A percentile compares a stretch with the other conserved stretches of the same genome.
phyloP scores from a whole-genome alignment of 2,888 invertebrate genomes.

The Ormia ochracea region DNA sequence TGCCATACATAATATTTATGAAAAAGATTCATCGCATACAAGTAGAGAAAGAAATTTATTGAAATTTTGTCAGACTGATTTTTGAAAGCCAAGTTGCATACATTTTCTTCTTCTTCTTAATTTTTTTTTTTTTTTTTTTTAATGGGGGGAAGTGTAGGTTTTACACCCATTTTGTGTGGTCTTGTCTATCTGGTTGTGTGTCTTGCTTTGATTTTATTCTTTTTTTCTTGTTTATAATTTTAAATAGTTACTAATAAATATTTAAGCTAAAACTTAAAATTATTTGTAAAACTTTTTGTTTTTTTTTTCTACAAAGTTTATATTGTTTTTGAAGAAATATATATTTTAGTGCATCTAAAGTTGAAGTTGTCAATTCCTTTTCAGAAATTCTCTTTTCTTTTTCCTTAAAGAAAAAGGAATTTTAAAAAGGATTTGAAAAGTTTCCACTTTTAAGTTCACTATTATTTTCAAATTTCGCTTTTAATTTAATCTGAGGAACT shows the following conservation, averaged over 20 bases:
- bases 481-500: constrained; percentile 81
- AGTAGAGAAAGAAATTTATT: too few species aligned
- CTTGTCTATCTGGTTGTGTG: not conserved
- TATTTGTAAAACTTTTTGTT: constrained; percentile 22
- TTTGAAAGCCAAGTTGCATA: too few species aligned
- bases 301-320: constrained; percentile 34
- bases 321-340: constrained; percentile 47
- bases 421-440: constrained; percentile 9
- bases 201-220: not conserved
- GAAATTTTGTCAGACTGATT: too few species aligned
- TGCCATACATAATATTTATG: too few species aligned
- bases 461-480: constrained; percentile 43
- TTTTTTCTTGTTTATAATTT: constrained; percentile 5
- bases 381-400: not conserved
- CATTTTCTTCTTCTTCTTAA: too few species aligned
- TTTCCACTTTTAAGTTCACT: constrained; percentile 42
- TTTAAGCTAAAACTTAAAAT: constrained; percentile 50
- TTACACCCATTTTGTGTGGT: not conserved
- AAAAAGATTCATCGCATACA: too few species aligned
- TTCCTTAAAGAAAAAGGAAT: not conserved
- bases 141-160: not conserved
- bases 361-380: constrained; percentile 31
- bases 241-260: constrained; percentile 2
- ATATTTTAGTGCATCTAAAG: constrained; percentile 50
- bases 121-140: too few species aligned